Evolutionary conservation across 1,140 invertebrate genomes (phyloP).

Genomic region (Coelopa frigida): DNA sequence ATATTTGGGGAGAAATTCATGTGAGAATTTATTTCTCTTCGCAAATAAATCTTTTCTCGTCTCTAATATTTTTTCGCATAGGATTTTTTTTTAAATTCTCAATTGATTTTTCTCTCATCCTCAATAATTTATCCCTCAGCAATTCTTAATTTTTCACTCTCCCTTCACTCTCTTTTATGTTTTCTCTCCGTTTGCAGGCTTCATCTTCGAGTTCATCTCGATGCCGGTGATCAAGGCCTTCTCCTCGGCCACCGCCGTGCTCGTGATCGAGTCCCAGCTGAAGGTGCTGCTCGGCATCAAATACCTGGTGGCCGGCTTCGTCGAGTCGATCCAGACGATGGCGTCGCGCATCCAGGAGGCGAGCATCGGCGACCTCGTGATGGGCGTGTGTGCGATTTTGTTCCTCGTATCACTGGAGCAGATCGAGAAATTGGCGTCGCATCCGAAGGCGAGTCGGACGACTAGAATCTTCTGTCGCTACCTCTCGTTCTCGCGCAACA

Average conservation of each 20-base stretch:
- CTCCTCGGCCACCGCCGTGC: conserved; percentile 87
- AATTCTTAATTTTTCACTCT: no score
- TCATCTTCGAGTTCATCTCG: conserved; percentile 91
- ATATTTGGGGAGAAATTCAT: no score
- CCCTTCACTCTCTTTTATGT: no score
- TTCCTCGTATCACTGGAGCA: conserved; percentile 59
- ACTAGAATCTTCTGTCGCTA: conserved; percentile 46
- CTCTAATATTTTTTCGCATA: no score
- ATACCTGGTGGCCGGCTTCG: conserved; percentile 64
- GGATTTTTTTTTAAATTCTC: no score
- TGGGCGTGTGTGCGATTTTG: conserved; percentile 64
- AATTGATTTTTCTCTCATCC: no score
- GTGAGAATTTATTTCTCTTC: no score
- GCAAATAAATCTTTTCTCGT: no score
- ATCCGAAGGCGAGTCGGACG: conserved; percentile 31
- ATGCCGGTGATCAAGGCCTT: conserved; percentile 90
- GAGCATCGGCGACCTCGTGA: conserved; percentile 56
- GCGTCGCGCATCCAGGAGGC: conserved; percentile 56
- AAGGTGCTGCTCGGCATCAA: conserved; percentile 75
- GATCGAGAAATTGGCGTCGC: conserved; percentile 9
- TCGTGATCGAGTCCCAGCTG: conserved; percentile 83
- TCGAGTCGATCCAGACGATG: conserved; percentile 64
- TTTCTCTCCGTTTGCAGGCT: conserved; percentile 50
- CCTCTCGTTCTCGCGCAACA: conserved; percentile 65
- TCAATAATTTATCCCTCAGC: no score